Percentiles rank a stretch among this genome's conserved stretches.
These are phyloP conservation scores for Ormyrus thymus DNA, from an alignment of 2,888 invertebrate species.

Conservation along the genomic window DNA sequence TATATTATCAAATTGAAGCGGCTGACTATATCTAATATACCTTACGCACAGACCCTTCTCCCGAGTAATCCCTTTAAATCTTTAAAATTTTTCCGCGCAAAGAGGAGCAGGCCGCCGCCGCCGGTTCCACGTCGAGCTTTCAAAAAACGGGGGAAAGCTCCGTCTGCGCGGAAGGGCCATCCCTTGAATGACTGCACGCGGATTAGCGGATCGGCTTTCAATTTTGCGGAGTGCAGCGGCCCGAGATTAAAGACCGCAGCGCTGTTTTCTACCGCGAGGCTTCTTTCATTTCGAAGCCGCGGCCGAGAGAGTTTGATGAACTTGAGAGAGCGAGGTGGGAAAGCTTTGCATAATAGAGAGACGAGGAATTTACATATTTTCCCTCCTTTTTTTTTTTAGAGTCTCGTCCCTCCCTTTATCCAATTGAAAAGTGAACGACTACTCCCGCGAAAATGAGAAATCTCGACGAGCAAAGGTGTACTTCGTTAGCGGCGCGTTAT, in stretches of 20 bases:
- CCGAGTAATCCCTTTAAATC: too few relatives aligned
- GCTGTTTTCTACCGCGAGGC: constrained; percentile 34
- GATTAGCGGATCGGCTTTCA: constrained; percentile 61
- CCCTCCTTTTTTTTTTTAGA: constrained; percentile 2
- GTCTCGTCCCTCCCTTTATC: constrained; percentile 19
- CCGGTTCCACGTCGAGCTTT: too few relatives aligned
- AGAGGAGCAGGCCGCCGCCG: too few relatives aligned
- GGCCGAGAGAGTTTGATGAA: constrained; percentile 42
- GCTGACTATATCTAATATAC: too few relatives aligned
- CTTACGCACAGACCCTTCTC: too few relatives aligned
- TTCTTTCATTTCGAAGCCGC: constrained; percentile 41
- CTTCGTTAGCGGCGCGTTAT: constrained; percentile 31
- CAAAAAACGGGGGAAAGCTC: background rate
- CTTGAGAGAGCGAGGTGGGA: constrained; percentile 16
- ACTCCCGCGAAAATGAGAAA: constrained; percentile 42
- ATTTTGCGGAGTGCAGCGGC: constrained; percentile 56
- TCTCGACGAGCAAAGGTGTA: constrained; percentile 17
- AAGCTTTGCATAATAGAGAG: constrained; percentile 44
- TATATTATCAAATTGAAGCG: background rate
- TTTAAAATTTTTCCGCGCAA: too few relatives aligned
- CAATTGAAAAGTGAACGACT: background rate
- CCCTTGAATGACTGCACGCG: constrained; percentile 27
- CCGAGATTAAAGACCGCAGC: constrained; percentile 52
- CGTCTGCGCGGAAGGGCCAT: background rate
- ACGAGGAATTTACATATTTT: constrained; percentile 49